Base-by-base conservation (phyloP, 2,113 vertebrate genomes). In the Phasianus colchicus region DNA sequence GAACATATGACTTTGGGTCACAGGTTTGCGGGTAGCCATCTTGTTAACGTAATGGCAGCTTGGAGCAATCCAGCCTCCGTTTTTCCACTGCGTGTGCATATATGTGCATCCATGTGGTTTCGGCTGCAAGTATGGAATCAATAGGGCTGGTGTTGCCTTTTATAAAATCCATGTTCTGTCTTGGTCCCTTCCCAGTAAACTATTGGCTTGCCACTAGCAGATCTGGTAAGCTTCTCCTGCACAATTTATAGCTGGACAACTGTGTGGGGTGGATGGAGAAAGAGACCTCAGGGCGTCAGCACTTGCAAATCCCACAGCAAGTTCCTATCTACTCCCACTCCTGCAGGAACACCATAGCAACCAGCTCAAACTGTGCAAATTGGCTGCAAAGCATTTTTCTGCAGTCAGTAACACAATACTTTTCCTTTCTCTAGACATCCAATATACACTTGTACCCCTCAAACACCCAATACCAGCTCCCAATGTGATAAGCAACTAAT, bases 341-440 rank as follows among this genome's bases (percentile, higher is more conserved):
- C 87, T 92, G 83, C 72, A 89, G 60, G 63, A 94, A 2, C 75
- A 54, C 93, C 92, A 96, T 96, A 89, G 93, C 74, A 96, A 96
- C 93, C 3, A 89, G 82, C 83, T 96, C 85, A 95, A 94, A 96
- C 93, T 96, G 95, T 96, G 82, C 81, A 84, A 94, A 58, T 82
- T 97, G 96, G 96, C 96, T 92, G 95, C 89, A 80, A 91, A 86
- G 43, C 52, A 38, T 30, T 95, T 96, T 93, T 92, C 89, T 95
- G 93, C 79, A 83, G 89, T 96, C 85, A 71, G 95, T 95, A 95
- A 96, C 85, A 96, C 90, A 94, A 92, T 88, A 93, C 80, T 93
- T 96, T 86, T 55, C 66, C 79, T 86, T 70, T 67, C 89, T 88
- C 21, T 48, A 82, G 29, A 19, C 79, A 42, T 64, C 76, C 57